A percentile compares a stretch with the other conserved stretches of the same genome.
These are phyloP conservation scores for Triplophysa tibetana DNA, from an alignment of 2,113 vertebrate genomes.

Conservation along the genomic window DNA sequence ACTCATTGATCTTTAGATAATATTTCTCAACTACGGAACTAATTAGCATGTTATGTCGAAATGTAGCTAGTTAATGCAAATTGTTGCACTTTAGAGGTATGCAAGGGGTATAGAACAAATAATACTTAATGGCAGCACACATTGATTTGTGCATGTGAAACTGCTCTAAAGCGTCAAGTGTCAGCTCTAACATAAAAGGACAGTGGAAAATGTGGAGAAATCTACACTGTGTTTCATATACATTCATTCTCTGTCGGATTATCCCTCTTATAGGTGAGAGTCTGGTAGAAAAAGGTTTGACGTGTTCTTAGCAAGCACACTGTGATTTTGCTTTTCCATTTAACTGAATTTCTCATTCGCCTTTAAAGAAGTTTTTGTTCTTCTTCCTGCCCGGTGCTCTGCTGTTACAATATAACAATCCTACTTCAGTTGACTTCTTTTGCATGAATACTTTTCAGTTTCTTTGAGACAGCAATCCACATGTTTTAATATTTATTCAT, in stretches of 20 bases:
- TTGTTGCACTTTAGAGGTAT: not conserved
- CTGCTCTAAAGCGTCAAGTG: slow-evolving; percentile 8
- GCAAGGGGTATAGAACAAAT: slow-evolving; percentile 7
- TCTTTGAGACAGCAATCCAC: not conserved
- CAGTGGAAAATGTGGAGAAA: too few relatives aligned
- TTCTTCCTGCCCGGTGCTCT: not conserved
- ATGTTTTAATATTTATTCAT: slow-evolving; percentile 23
- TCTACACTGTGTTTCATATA: not conserved
- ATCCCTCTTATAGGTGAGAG: not conserved
- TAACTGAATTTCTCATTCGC: not conserved
- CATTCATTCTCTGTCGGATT: not conserved
- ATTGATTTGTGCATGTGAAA: slow-evolving; percentile 20
- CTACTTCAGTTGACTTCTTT: slow-evolving; percentile 5
- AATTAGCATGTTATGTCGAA: slow-evolving; percentile 15
- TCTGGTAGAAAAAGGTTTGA: not conserved
- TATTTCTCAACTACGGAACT: slow-evolving; percentile 39
- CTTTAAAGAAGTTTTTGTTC: not conserved
- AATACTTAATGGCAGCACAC: not conserved
- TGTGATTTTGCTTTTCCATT: not conserved
- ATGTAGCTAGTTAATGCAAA: slow-evolving; percentile 12
- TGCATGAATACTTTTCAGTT: slow-evolving; percentile 27
- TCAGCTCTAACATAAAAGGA: not conserved
- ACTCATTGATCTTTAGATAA: slow-evolving; percentile 42
- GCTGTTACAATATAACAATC: slow-evolving; percentile 27
- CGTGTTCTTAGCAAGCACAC: not conserved